These are phyloP conservation scores for Lithophane leautieri DNA, from an alignment of 2,888 invertebrate genomes.

Conservation along the genomic window DNA sequence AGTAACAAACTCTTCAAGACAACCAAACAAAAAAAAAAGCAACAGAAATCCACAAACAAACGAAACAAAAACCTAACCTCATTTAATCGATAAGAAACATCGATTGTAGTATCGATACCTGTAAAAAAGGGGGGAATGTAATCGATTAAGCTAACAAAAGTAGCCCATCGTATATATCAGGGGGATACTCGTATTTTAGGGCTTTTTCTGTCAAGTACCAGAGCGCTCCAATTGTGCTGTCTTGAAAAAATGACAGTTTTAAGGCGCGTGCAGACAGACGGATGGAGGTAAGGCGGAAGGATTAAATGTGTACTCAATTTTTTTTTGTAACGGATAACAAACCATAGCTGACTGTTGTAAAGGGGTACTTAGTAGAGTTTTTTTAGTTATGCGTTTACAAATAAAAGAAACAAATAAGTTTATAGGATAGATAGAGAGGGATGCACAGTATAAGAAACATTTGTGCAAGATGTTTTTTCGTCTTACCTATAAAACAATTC, in stretches of 20 bases:
- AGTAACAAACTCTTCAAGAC: conserved; percentile 23
- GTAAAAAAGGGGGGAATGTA: conserved; percentile 64
- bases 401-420: not conserved
- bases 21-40: conserved; percentile 18
- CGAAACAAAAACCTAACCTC: conserved; percentile 45
- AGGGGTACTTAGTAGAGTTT: not conserved
- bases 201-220: conserved; percentile 74
- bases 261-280: conserved; percentile 72
- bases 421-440: not conserved
- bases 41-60: conserved; percentile 10
- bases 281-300: conserved; percentile 40
- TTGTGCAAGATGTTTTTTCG: not conserved
- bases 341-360: not conserved
- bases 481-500: not conserved
- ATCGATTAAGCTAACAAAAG: conserved; percentile 73
- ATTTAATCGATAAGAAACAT: conserved; percentile 63
- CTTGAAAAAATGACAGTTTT: conserved; percentile 79
- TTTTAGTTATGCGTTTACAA: not conserved
- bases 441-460: not conserved
- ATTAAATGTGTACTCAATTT: not conserved
- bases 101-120: conserved; percentile 63
- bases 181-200: conserved; percentile 76
- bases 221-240: conserved; percentile 74
- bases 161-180: conserved; percentile 75
- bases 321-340: no score